phyloP scores from a whole-genome alignment of 2,888 invertebrate genomes.

The Melikaiella ostensackeni region DNA sequence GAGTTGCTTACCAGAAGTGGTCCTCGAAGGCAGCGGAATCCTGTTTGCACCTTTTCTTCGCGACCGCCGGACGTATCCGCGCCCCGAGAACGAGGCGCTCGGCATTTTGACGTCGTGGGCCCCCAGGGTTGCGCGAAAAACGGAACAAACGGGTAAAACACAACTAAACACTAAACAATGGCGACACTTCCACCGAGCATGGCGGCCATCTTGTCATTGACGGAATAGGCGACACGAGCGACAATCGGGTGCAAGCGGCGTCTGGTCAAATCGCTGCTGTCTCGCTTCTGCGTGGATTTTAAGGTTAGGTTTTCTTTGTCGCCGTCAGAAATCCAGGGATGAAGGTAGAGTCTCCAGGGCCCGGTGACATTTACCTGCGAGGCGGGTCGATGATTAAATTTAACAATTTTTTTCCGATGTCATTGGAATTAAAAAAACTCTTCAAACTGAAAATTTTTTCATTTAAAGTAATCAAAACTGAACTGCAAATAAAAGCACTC shows the following conservation, averaged over 20 bases:
- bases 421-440: no score
- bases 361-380: constrained; percentile 5
- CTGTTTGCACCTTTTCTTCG: constrained; percentile 94
- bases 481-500: no score
- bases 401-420: constrained; percentile 7
- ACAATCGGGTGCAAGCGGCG: constrained; percentile 52
- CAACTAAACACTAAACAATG: constrained; percentile 85
- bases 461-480: no score
- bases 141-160: constrained; percentile 50
- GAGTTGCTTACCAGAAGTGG: constrained; percentile 85
- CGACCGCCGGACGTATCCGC: constrained; percentile 94
- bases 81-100: constrained; percentile 96
- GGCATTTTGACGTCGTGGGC: constrained; percentile 85
- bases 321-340: background rate
- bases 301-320: constrained; percentile 13
- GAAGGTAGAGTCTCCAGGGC: background rate
- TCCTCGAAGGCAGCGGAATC: constrained; percentile 89
- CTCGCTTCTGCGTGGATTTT: background rate
- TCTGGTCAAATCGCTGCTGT: background rate
- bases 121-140: constrained; percentile 55
- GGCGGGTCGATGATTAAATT: constrained; percentile 16
- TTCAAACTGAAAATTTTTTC: no score
- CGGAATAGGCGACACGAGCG: constrained; percentile 68
- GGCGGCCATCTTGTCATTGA: constrained; percentile 90
- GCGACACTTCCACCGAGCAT: constrained; percentile 88